These are phyloP conservation scores for Takifugu ocellatus DNA, from an alignment of 2,797 vertebrate genomes.

Conservation along the genomic window DNA sequence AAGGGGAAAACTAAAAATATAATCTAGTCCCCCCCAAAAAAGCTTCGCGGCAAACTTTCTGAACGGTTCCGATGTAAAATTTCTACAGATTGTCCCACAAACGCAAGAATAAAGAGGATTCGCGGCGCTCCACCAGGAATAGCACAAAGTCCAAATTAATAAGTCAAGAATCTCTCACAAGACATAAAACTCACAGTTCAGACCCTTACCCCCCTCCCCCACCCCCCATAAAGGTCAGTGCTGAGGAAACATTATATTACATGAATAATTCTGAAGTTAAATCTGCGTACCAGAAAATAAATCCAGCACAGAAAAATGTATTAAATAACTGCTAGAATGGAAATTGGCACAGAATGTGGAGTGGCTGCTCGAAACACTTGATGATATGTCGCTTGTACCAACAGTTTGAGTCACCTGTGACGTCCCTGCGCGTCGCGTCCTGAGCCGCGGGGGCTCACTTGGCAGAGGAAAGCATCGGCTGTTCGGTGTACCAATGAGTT, in stretches of 20 bases:
- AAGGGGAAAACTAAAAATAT: slow-evolving; percentile 30
- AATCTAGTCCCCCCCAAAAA: not conserved
- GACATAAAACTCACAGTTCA: slow-evolving; percentile 34
- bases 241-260: slow-evolving; percentile 24
- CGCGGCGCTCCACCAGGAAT: slow-evolving; percentile 37
- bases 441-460: slow-evolving; percentile 61
- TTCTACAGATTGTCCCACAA: slow-evolving; percentile 69
- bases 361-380: slow-evolving; percentile 45
- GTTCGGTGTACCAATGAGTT: slow-evolving; percentile 81
- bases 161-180: slow-evolving; percentile 34
- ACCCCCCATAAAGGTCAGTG: slow-evolving; percentile 21
- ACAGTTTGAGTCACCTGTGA: slow-evolving; percentile 40
- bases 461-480: slow-evolving; percentile 72
- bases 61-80: slow-evolving; percentile 38
- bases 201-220: slow-evolving; percentile 11
- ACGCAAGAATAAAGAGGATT: slow-evolving; percentile 34
- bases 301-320: slow-evolving; percentile 34
- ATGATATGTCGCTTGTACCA: slow-evolving; percentile 46
- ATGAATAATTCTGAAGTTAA: slow-evolving; percentile 9
- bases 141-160: slow-evolving; percentile 37
- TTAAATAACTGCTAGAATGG: slow-evolving; percentile 17
- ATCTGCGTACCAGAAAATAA: slow-evolving; percentile 25
- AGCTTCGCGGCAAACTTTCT: slow-evolving; percentile 2
- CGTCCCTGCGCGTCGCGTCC: slow-evolving; percentile 23
- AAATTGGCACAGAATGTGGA: slow-evolving; percentile 39